Evolutionary conservation across 2,797 vertebrate genomes (phyloP), one percentile per base, ranked within the genome.

Genomic region (Gambusia yucatana): DNA sequence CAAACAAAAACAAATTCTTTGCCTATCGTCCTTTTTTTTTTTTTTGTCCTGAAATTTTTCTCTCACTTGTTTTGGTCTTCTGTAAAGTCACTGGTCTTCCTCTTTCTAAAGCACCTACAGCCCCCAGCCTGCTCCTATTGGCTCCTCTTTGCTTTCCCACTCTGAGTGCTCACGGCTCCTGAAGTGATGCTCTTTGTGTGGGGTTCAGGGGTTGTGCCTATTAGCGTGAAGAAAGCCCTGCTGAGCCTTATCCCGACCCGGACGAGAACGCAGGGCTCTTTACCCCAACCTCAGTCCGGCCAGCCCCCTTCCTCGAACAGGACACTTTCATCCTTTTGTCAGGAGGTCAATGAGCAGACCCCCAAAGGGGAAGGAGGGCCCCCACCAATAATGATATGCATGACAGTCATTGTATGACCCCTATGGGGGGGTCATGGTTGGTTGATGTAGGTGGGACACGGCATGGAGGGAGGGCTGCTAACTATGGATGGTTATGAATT

Each of bases 281-380:
- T 92, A 94, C 91, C 94, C 93, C 90, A 89, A 88, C 88, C 90
- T 91, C 88, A 75, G 86, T 88, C 87, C 41, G 85, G 91, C 89
- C 91, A 81, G 81, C 91, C 92, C 93, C 87, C 87, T 90, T 88
- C 88, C 85, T 86, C 69, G 94, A 90, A 96, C 95, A 95, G 96
- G 96, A 96, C 95, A 96, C 97, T 98, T 98, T 98, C 96, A 97
- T 97, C 97, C 97, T 97, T 76, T 98, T 98, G 96, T 97, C 85
- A 88, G 82, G 91, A 94, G 97, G 97, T 97, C 97, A 97, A 96
- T 96, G 96, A 96, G 96, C 93, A 96, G 90, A 93, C 97, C 96
- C 97, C 95, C 94, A 95, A 95, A 96, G 96, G 95, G 96, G 95
- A 96, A 95, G 96, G 92, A 91, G 90, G 92, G 95, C 95, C 96